Evolutionary conservation across 2,888 invertebrate species (phyloP), one percentile per base, ranked within the genome.

Genomic region (Caenorhabditis macrosperma): DNA sequence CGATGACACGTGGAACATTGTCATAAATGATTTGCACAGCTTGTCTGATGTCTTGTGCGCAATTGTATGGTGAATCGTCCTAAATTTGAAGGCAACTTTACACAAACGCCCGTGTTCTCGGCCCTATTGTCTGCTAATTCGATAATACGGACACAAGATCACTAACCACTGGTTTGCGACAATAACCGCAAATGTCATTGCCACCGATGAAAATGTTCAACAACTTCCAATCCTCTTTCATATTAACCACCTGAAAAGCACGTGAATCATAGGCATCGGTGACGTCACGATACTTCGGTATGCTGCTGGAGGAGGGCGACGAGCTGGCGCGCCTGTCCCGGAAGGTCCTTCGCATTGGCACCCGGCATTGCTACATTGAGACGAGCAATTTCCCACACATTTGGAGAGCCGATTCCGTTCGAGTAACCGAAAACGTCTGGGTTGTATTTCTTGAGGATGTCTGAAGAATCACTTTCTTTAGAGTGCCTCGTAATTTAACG

Each of bases 361-460:
- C 86, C 86, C 1, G 87, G 87, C 33, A 86, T 67, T 9, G 79
- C 86, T 2, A 77, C 79, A 55, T 86, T 87, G 60, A 86, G 69
- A 15, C 80, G 52, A 12, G 86, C 75, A 35, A 83, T 75, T 60
- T 85, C 80, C 86, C 85, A 86, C 20, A 82, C 81, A 67, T 85
- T 84, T 12, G 83, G 78, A 4, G 85, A 81, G 9, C 87, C 94
- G 0, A 94, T 94, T 66, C 94, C 94, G 0, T 93, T 94, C 22
- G 94, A 94, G 90, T 93, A 94, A 0, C 94, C 94, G 0, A 93
- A 93, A 60, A 95, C 88, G 61, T 93, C 92, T 0, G 94, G 93
- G 90, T 94, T 94, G 92, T 93, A 94, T 91, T 94, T 94, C 92
- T 94, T 93, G 61, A 95, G 91, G 87, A 95, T 94, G 89, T 95